Evolutionary conservation across 2,888 invertebrate genomes (phyloP).

Genomic region (Himalopsyche japonica): DNA sequence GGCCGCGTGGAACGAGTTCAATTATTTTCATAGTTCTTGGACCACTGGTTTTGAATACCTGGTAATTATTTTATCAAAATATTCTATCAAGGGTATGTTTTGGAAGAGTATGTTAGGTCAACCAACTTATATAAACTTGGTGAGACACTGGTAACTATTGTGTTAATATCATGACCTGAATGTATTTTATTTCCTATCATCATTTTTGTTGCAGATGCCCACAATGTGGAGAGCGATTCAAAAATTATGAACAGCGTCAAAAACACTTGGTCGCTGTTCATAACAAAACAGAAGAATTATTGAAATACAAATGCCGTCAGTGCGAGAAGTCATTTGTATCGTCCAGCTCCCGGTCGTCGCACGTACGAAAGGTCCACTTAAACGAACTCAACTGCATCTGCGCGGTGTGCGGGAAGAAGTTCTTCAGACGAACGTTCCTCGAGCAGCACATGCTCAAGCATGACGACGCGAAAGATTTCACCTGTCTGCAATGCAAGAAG

Average conservation of each 20-base stretch:
- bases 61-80: no score
- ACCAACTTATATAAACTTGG: no score
- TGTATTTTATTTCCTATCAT: not conserved
- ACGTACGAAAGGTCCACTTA: not conserved
- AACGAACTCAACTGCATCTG: not conserved
- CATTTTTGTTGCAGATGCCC: not conserved
- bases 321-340: not conserved
- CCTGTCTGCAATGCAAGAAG: not conserved
- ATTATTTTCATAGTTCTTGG: no score
- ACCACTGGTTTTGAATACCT: no score
- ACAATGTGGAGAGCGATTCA: not conserved
- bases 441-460: not conserved
- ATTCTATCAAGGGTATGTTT: no score
- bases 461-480: not conserved
- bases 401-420: not conserved
- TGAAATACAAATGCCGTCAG: not conserved
- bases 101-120: no score
- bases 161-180: no score
- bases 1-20: no score
- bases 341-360: not conserved
- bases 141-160: no score
- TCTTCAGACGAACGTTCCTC: not conserved
- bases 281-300: not conserved
- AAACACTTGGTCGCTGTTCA: not conserved
- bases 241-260: not conserved